Evolutionary conservation across 2,888 invertebrate species (phyloP), one percentile per base, ranked within the genome.

Genomic region (Andrena bucephala): DNA sequence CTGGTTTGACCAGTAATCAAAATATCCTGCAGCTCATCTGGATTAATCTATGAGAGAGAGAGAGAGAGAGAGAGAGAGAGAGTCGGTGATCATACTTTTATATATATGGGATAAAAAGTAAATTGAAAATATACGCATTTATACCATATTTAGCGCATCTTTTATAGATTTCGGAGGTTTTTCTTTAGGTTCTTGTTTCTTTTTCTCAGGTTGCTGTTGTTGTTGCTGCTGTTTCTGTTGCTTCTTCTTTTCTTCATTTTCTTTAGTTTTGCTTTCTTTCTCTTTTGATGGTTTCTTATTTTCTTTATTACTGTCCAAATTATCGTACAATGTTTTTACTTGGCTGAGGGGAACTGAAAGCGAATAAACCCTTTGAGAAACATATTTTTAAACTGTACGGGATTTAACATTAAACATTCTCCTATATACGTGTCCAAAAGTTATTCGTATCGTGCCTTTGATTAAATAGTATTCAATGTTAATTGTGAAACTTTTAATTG

Each of bases 121-220:
- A 60, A 48, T 48, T 29, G 27, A 8, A 20, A 60, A 48, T 63
- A 42, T 20, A 59, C 48, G 24, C 16, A 8, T 16, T 86, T 94
- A 93, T 94, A 96, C 96, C 89, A 94, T 93, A 92, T 95, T 95
- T 69, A 96, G 94, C 66, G 96, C 96, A 92, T 95, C 96, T 92
- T 96, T 96, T 73, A 96, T 94, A 52, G 96, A 95, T 92, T 96
- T 96, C 42, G 96, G 96, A 60, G 95, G 95, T 90, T 96, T 96
- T 4, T 96, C 95, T 92, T 96, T 96, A 85, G 95, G 95, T 59
- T 94, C 92, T 73, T 91, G 95, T 71, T 93, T 92, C 81, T 94
- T 96, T 79, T 95, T 95, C 54, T 95, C 95, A 72, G 94, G 94
- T 74, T 89, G 94, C 16, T 42, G 42, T 13, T 42, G 36, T 42